These are phyloP conservation scores for Amiota minor DNA, from an alignment of 2,888 invertebrate genomes.

Conservation along the genomic window DNA sequence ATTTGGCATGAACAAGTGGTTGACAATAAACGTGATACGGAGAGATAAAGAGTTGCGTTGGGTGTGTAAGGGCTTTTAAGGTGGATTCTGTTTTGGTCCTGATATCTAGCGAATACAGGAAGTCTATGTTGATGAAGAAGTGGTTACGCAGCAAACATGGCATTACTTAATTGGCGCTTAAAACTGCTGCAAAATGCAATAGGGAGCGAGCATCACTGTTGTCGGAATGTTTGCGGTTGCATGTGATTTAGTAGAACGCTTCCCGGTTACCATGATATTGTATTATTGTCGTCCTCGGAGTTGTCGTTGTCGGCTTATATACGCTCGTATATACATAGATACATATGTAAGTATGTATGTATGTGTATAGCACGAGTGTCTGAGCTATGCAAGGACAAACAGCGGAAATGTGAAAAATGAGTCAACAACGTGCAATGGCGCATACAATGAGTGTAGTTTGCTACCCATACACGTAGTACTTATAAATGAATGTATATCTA, in stretches of 20 bases:
- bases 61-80: too few species aligned
- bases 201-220: not conserved
- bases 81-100: too few species aligned
- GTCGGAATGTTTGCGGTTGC: not conserved
- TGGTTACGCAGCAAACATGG: slow-evolving; percentile 32
- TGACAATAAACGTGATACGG: not conserved
- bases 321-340: too few species aligned
- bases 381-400: slow-evolving; percentile 39
- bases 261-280: not conserved
- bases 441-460: not conserved
- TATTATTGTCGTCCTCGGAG: too few species aligned
- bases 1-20: not conserved
- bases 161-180: slow-evolving; percentile 60
- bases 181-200: slow-evolving; percentile 39
- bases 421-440: slow-evolving; percentile 40
- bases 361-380: not conserved
- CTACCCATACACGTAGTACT: not conserved
- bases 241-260: slow-evolving; percentile 20
- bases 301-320: too few species aligned
- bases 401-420: slow-evolving; percentile 53
- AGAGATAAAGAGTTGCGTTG: not conserved
- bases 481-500: not conserved
- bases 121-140: not conserved
- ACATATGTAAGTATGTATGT: too few species aligned
- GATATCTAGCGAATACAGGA: not conserved